Conservation (phyloP, 1,140 invertebrate species). For the Pseudomyrmex cubaensis region DNA sequence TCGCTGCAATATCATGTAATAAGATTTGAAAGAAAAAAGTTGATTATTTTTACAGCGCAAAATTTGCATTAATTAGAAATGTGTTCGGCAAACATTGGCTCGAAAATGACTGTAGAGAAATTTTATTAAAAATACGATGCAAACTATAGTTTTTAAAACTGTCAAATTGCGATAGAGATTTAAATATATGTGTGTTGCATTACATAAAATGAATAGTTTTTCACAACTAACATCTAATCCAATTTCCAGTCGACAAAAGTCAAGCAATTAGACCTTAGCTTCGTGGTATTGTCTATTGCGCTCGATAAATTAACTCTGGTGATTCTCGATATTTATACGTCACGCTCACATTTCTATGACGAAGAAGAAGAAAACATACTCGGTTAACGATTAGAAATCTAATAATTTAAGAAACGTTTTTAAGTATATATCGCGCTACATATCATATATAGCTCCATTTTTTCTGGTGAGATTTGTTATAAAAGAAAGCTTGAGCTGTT, state of each 20-base stretch:
- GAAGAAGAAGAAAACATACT: background rate
- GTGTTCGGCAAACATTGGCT: background rate
- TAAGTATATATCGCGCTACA: background rate
- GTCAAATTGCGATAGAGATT: background rate
- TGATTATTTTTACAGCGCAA: background rate
- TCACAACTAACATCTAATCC: background rate
- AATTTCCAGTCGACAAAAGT: background rate
- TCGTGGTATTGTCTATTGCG: conserved; percentile 2
- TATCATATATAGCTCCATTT: too few species aligned
- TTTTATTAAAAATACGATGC: background rate
- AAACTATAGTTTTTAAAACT: conserved; percentile 1
- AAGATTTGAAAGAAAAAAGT: background rate
- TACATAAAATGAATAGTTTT: conserved; percentile 22
- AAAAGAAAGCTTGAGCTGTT: conserved; percentile 27
- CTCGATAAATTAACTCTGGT: background rate
- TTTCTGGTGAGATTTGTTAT: conserved; percentile 12
- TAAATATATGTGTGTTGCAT: background rate
- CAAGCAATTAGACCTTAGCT: conserved; percentile 11
- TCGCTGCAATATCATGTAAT: background rate
- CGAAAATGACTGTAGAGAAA: background rate
- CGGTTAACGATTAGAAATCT: background rate
- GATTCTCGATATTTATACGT: background rate
- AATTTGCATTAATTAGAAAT: conserved; percentile 4
- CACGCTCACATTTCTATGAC: too few species aligned
- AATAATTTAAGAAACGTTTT: background rate